Evolutionary conservation across 2,113 vertebrate species (phyloP).

Genomic region (Hyperopisus bebe): DNA sequence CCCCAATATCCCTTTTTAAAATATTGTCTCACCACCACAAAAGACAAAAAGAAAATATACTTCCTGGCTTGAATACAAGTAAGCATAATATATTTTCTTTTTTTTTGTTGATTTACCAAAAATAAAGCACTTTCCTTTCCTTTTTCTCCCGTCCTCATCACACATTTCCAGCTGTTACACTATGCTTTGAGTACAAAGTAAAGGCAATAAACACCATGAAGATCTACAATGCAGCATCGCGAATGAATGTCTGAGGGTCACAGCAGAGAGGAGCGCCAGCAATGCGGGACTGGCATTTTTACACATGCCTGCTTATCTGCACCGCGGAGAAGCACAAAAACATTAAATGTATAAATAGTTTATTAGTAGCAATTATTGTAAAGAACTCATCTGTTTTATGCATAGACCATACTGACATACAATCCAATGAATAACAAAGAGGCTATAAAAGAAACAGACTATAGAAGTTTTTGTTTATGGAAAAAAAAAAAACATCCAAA

Average conservation of each 20-base stretch:
- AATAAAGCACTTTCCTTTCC: slow-evolving; percentile 84
- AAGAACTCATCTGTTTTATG: slow-evolving; percentile 37
- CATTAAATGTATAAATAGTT: slow-evolving; percentile 61
- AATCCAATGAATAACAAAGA: slow-evolving; percentile 57
- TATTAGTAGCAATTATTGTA: slow-evolving; percentile 43
- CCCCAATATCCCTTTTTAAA: slow-evolving; percentile 54
- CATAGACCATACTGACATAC: slow-evolving; percentile 47
- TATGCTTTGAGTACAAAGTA: slow-evolving; percentile 69
- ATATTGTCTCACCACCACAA: slow-evolving; percentile 77
- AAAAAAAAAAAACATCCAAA: slow-evolving; percentile 7
- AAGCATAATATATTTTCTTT: slow-evolving; percentile 70
- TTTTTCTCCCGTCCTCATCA: slow-evolving; percentile 48
- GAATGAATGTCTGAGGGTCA: slow-evolving; percentile 52
- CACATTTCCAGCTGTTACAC: slow-evolving; percentile 66
- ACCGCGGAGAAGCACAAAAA: slow-evolving; percentile 49
- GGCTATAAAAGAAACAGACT: slow-evolving; percentile 46
- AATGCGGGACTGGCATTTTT: background rate
- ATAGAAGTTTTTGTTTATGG: slow-evolving; percentile 28
- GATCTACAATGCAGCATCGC: slow-evolving; percentile 58
- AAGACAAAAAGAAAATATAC: slow-evolving; percentile 66
- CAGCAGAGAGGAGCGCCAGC: slow-evolving; percentile 37
- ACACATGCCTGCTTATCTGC: slow-evolving; percentile 48
- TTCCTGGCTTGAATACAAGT: slow-evolving; percentile 75
- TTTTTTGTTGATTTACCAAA: slow-evolving; percentile 70
- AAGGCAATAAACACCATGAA: slow-evolving; percentile 66